phyloP scores from a whole-genome alignment of 2,888 invertebrate species.

The Nemapogon koenigi region DNA sequence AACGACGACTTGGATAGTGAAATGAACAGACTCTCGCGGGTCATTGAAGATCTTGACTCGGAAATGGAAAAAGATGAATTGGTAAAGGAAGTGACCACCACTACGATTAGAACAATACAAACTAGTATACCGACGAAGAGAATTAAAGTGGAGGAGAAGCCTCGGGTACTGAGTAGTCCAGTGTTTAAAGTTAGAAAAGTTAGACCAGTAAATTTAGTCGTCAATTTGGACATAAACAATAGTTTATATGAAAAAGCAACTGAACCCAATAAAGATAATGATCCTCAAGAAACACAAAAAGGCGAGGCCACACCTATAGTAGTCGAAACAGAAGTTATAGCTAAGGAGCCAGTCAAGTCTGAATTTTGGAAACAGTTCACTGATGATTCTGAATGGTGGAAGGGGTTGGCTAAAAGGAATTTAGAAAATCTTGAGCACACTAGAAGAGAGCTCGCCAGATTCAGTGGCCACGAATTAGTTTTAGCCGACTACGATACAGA shows the following conservation, averaged over 20 bases:
- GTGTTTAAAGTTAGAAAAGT: slow-evolving; percentile 46
- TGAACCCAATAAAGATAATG: no score
- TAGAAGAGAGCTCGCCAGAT: slow-evolving; percentile 45
- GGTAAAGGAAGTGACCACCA: slow-evolving; percentile 24
- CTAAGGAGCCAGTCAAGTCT: slow-evolving; percentile 1
- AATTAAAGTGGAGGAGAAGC: slow-evolving; percentile 20
- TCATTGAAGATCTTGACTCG: slow-evolving; percentile 46
- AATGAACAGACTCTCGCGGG: slow-evolving; percentile 51
- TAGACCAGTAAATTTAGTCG: slow-evolving; percentile 32
- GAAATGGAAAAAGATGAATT: slow-evolving; percentile 26
- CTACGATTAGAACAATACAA: slow-evolving; percentile 22
- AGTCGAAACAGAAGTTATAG: slow-evolving; percentile 7
- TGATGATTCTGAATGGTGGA: slow-evolving; percentile 58
- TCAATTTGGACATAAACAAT: slow-evolving; percentile 27
- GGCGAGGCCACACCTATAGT: slow-evolving; percentile 23
- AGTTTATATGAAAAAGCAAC: slow-evolving; percentile 13
- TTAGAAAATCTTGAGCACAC: slow-evolving; percentile 55
- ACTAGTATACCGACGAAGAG: slow-evolving; percentile 22
- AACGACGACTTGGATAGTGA: slow-evolving; percentile 46
- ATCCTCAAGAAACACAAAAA: slow-evolving; percentile 31
- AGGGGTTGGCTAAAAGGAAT: slow-evolving; percentile 49
- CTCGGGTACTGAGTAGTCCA: slow-evolving; percentile 33
- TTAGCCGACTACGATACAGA: slow-evolving; percentile 43
- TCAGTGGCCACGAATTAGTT: slow-evolving; percentile 50
- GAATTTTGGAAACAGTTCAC: slow-evolving; percentile 53